These are phyloP conservation scores for Holothuria leucospilota DNA, from an alignment of 53 echinoderm and acorn worm genomes.

Conservation along the genomic window DNA sequence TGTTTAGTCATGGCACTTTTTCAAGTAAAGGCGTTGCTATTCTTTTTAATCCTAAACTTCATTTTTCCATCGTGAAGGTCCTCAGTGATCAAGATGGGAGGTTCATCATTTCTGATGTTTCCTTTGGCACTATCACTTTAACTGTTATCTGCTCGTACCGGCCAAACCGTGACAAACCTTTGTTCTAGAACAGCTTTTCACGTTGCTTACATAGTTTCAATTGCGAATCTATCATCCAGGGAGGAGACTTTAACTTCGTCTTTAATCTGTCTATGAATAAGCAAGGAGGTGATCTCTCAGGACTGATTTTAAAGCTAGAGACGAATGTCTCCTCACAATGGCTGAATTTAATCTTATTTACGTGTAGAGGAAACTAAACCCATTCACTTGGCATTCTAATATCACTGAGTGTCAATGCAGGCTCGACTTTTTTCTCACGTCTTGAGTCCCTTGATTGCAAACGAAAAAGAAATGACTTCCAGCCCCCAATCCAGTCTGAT, in stretches of 20 bases:
- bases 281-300: not conserved
- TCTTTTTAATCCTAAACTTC: too few relatives aligned
- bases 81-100: not conserved
- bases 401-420: not conserved
- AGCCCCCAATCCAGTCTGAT: too few relatives aligned
- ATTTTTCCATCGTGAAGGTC: too few relatives aligned
- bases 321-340: not conserved
- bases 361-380: not conserved
- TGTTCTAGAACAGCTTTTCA: too few relatives aligned
- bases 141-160: not conserved
- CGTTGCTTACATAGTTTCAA: not conserved
- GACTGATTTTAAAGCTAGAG: not conserved
- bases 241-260: conserved; percentile 5
- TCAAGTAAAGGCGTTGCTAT: too few relatives aligned
- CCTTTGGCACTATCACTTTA: not conserved
- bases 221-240: not conserved
- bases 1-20: too few relatives aligned
- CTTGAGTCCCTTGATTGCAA: not conserved
- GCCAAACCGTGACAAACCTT: conserved; percentile 1
- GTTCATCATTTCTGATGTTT: not conserved
- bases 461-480: conserved; percentile 12
- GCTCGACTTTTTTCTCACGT: too few relatives aligned
- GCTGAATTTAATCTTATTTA: not conserved
- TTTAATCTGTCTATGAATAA: conserved; percentile 15
- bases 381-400: conserved; percentile 12